Evolutionary conservation across 2,113 vertebrate species (phyloP).

Genomic region (Lycocorax pyrrhopterus): DNA sequence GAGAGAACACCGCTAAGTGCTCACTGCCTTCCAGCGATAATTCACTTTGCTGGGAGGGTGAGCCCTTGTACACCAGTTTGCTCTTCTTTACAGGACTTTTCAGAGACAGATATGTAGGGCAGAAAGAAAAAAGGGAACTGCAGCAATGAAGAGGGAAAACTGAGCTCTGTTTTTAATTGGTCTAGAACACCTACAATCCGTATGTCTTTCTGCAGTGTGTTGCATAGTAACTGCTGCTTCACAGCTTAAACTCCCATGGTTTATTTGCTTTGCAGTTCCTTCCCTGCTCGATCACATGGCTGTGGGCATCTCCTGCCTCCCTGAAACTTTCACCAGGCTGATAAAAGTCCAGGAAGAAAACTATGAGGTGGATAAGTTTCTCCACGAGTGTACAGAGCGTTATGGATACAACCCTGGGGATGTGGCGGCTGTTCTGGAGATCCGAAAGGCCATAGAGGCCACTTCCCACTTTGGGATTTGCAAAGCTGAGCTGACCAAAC

Average conservation of each 20-base stretch:
- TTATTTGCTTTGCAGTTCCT: conserved; percentile 50
- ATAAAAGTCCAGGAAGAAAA: conserved; percentile 41
- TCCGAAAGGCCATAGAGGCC: conserved; percentile 70
- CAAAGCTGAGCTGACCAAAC: conserved; percentile 59
- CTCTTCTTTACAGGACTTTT: neutral
- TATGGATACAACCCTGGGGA: conserved; percentile 74
- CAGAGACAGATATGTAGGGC: neutral
- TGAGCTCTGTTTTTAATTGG: neutral
- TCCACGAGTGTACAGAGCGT: conserved; percentile 10
- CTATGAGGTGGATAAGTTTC: conserved; percentile 37
- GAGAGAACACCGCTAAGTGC: neutral
- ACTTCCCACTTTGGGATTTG: conserved; percentile 76
- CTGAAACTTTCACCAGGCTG: conserved; percentile 74
- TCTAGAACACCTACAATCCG: neutral
- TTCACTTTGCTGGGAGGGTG: neutral
- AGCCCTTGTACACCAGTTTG: neutral
- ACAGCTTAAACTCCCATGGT: neutral
- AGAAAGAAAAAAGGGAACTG: neutral
- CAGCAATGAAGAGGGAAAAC: neutral
- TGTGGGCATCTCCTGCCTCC: conserved; percentile 71
- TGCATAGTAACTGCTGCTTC: neutral
- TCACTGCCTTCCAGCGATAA: neutral
- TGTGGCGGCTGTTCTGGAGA: conserved; percentile 56
- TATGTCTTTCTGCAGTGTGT: neutral
- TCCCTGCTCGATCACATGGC: conserved; percentile 61